Evolutionary conservation across 2,888 invertebrate species (phyloP).

Genomic region (Caenorhabditis sulstoni): DNA sequence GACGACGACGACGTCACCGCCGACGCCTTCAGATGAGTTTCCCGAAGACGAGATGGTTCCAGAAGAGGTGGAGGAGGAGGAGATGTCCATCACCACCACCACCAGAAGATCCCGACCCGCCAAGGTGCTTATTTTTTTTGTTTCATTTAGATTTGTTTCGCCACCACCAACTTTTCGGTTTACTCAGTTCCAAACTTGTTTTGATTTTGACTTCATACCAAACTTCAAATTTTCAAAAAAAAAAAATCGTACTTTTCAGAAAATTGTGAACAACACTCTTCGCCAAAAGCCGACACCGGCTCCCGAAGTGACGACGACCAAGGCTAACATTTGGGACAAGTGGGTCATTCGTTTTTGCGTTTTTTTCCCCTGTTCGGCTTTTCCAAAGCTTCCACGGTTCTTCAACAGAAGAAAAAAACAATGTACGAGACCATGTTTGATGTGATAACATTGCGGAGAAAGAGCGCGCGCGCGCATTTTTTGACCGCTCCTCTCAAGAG

Average conservation of each 20-base stretch:
- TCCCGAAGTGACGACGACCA: constrained; percentile 66
- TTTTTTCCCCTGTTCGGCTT: too few relatives aligned
- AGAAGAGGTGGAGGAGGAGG: constrained; percentile 40
- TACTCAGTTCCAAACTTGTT: too few relatives aligned
- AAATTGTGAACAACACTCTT: constrained; percentile 51
- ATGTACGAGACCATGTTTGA: constrained; percentile 41
- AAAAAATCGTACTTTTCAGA: constrained; percentile 54
- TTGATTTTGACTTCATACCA: background rate
- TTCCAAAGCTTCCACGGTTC: too few relatives aligned
- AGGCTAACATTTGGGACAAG: constrained; percentile 76
- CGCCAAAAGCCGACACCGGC: constrained; percentile 55
- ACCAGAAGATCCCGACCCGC: constrained; percentile 34
- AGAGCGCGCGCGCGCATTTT: constrained; percentile 33
- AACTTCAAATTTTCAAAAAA: too few relatives aligned
- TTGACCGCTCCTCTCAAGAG: constrained; percentile 28
- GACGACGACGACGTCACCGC: constrained; percentile 5
- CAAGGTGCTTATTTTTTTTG: constrained; percentile 38
- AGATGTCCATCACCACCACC: constrained; percentile 45
- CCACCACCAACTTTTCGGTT: too few relatives aligned
- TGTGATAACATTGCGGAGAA: background rate
- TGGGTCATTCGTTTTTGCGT: constrained; percentile 30
- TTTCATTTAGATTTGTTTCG: too few relatives aligned
- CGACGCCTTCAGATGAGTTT: constrained; percentile 39
- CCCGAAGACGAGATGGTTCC: constrained; percentile 45
- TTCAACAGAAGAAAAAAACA: too few relatives aligned